Percentiles rank a stretch among this genome's conserved stretches.
phyloP scores from a whole-genome alignment of 1,140 invertebrate genomes.

The Delia radicum region DNA sequence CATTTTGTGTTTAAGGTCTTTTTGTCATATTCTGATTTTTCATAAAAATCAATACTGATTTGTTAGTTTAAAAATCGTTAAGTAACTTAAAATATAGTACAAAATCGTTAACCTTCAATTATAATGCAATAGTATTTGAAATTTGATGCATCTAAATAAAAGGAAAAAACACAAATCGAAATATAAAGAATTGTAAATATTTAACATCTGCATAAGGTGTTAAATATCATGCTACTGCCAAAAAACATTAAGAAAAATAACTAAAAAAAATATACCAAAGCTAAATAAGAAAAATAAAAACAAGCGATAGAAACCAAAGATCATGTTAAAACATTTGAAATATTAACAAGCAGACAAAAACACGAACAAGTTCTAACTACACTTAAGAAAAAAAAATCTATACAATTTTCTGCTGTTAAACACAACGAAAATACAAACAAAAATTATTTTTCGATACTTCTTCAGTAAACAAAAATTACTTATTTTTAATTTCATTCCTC shows the following conservation, averaged over 20 bases:
- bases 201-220: not conserved
- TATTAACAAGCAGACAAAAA: too few relatives aligned
- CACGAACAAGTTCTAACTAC: not conserved
- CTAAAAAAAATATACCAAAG: not conserved
- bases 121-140: not conserved
- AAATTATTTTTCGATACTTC: not conserved
- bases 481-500: not conserved
- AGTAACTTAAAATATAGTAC: not conserved
- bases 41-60: too few relatives aligned
- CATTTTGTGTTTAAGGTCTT: too few relatives aligned
- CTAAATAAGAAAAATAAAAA: not conserved
- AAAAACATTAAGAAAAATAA: not conserved
- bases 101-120: slow-evolving; percentile 12
- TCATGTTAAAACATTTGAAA: too few relatives aligned
- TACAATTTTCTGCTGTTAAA: not conserved
- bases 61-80: too few relatives aligned
- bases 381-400: not conserved
- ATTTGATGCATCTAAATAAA: not conserved
- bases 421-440: not conserved
- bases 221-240: slow-evolving; percentile 13
- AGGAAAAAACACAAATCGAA: not conserved
- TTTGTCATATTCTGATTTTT: too few relatives aligned
- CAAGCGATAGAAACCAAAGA: not conserved
- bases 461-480: not conserved
- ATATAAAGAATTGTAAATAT: not conserved